Percentiles rank a stretch among this genome's conserved stretches.
phyloP scores from a whole-genome alignment of 2,797 vertebrate genomes.

The Valencia hispanica region DNA sequence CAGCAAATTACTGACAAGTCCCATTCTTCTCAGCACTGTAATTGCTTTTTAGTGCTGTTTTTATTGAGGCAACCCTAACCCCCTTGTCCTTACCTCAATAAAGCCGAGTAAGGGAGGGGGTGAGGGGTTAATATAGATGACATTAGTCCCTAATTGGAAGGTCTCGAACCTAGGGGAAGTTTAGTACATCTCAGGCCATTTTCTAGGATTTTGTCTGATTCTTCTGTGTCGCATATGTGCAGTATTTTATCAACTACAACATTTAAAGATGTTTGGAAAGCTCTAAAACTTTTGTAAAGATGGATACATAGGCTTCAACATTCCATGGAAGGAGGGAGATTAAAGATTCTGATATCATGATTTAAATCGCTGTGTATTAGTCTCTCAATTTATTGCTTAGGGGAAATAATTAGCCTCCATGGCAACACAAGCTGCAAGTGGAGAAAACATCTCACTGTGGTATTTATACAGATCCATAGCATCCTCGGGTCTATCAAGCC shows the following conservation, averaged over 20 bases:
- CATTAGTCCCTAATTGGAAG: constrained; percentile 79
- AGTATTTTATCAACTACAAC: neutral
- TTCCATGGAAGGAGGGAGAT: constrained; percentile 51
- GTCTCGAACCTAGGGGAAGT: constrained; percentile 57
- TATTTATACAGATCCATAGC: constrained; percentile 80
- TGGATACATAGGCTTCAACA: constrained; percentile 50
- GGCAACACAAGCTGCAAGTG: constrained; percentile 77
- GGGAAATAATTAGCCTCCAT: constrained; percentile 78
- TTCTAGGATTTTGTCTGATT: constrained; percentile 9
- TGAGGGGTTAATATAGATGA: constrained; percentile 80
- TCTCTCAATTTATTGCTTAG: constrained; percentile 77
- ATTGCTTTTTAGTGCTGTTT: constrained; percentile 87
- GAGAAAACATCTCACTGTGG: constrained; percentile 83
- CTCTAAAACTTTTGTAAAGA: constrained; percentile 16
- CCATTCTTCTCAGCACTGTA: constrained; percentile 86
- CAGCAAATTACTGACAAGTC: constrained; percentile 86
- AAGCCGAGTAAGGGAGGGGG: constrained; percentile 73
- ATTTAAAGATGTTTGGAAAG: neutral
- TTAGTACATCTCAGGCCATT: constrained; percentile 28
- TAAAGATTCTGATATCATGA: constrained; percentile 62
- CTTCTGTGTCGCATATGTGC: neutral
- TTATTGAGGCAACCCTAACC: constrained; percentile 82
- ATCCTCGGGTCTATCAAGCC: constrained; percentile 80
- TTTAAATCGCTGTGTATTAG: constrained; percentile 70
- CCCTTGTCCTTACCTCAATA: constrained; percentile 74